Evolutionary conservation across 2,888 invertebrate genomes (phyloP).

Genomic region (Diachrysia chrysitis): DNA sequence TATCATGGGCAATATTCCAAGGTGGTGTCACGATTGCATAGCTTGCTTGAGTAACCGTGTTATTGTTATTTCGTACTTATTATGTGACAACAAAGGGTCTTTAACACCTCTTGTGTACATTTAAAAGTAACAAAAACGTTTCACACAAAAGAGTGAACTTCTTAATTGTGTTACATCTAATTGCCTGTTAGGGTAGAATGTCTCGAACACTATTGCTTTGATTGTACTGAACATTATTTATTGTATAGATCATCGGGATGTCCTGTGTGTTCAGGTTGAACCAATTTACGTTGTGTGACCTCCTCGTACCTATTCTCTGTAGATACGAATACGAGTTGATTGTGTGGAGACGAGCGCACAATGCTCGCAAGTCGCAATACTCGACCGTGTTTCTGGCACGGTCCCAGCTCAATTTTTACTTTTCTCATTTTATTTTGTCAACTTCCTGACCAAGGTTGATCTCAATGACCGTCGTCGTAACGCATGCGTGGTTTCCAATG

Average conservation of each 20-base stretch:
- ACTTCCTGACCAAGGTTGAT: constrained; percentile 78
- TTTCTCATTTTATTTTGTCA: constrained; percentile 79
- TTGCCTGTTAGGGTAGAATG: background rate
- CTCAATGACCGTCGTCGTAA: constrained; percentile 68
- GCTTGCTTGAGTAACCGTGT: constrained; percentile 38
- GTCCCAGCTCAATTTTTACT: constrained; percentile 77
- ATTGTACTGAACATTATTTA: background rate
- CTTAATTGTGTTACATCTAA: background rate
- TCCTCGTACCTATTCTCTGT: constrained; percentile 25
- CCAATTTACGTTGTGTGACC: constrained; percentile 27
- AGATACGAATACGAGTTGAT: constrained; percentile 20
- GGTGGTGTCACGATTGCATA: constrained; percentile 62
- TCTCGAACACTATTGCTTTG: background rate
- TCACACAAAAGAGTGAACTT: background rate
- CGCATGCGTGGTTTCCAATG: constrained; percentile 68
- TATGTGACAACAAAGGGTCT: constrained; percentile 23
- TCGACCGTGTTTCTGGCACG: constrained; percentile 67
- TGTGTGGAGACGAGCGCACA: constrained; percentile 44
- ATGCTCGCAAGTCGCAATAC: constrained; percentile 38
- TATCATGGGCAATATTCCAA: constrained; percentile 77
- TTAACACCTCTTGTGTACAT: background rate
- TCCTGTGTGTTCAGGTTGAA: constrained; percentile 2
- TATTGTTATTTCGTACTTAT: constrained; percentile 45
- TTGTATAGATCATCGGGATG: background rate
- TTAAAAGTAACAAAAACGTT: background rate